Percentiles rank a stretch among this genome's conserved stretches.
Conservation (phyloP, 2,113 vertebrate genomes). For the Numenius arquata region DNA sequence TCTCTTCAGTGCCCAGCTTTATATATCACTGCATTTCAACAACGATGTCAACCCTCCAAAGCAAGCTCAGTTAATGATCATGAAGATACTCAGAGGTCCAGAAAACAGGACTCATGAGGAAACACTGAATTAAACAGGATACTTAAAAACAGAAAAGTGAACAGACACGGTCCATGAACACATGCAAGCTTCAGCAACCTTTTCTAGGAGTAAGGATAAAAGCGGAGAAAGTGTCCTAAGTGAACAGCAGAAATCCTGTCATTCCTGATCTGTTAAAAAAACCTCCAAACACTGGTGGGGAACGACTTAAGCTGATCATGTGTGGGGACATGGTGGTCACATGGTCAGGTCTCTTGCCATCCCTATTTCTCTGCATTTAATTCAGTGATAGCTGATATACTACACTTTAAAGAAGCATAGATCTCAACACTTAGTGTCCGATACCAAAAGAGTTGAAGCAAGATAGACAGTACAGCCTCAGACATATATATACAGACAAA, state of each 20-base stretch:
- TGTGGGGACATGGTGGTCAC: background rate
- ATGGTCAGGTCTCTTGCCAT: background rate
- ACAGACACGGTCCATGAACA: rapidly evolving
- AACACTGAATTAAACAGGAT: background rate
- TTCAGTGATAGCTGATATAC: background rate
- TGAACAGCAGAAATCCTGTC: background rate
- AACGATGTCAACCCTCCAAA: background rate
- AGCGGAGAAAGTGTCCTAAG: background rate
- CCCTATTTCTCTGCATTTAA: background rate
- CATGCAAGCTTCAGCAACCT: background rate
- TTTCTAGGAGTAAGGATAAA: background rate
- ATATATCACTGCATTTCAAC: background rate
- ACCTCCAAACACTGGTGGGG: background rate
- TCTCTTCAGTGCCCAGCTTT: background rate
- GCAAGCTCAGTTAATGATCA: background rate
- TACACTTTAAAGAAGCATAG: background rate
- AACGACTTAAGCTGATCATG: background rate
- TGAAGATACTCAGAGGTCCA: background rate
- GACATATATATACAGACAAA: background rate
- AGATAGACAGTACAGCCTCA: background rate
- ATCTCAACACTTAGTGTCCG: background rate
- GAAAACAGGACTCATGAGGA: background rate
- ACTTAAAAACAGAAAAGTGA: background rate
- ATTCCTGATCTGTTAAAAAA: background rate
- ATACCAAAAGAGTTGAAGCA: background rate